A percentile compares a stretch with the other conserved stretches of the same genome.
phyloP scores from a whole-genome alignment of 2,888 invertebrate species.

The Cerastoderma edule region DNA sequence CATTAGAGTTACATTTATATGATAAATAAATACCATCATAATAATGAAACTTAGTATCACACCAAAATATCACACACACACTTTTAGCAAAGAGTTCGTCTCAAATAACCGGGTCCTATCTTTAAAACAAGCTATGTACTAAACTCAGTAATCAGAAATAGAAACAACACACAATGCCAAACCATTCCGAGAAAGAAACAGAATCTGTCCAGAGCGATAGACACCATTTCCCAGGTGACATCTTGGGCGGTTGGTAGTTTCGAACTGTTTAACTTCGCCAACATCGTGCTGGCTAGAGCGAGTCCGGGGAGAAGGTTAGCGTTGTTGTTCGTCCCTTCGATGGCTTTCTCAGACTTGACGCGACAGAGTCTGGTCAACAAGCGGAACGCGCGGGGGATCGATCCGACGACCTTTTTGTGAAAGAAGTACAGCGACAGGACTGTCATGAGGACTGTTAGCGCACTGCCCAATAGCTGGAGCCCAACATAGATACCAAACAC shows the following conservation, averaged over 20 bases:
- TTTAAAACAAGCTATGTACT: slow-evolving; percentile 3
- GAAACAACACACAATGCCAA: slow-evolving; percentile 42
- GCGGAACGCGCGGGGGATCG: slow-evolving; percentile 36
- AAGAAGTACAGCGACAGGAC: slow-evolving; percentile 54
- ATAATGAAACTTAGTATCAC: no score
- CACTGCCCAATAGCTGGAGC: slow-evolving; percentile 60
- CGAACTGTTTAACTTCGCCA: not conserved
- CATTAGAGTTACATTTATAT: no score
- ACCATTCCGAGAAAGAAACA: slow-evolving; percentile 47
- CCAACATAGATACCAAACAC: slow-evolving; percentile 60
- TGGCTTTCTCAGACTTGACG: not conserved
- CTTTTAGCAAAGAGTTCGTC: no score
- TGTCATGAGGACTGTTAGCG: slow-evolving; percentile 56
- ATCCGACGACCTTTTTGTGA: slow-evolving; percentile 39
- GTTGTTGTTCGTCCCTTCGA: slow-evolving; percentile 4
- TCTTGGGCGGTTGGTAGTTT: not conserved
- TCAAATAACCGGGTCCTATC: no score
- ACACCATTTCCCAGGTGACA: slow-evolving; percentile 54
- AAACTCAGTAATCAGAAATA: slow-evolving; percentile 35
- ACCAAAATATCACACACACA: no score
- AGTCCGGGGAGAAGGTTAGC: slow-evolving; percentile 8
- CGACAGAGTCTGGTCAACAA: slow-evolving; percentile 30
- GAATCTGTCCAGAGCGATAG: slow-evolving; percentile 54
- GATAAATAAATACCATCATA: no score
- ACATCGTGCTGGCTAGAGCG: not conserved